Base-by-base conservation (phyloP, 2,113 vertebrate genomes). In the Alexandromys fortis region DNA sequence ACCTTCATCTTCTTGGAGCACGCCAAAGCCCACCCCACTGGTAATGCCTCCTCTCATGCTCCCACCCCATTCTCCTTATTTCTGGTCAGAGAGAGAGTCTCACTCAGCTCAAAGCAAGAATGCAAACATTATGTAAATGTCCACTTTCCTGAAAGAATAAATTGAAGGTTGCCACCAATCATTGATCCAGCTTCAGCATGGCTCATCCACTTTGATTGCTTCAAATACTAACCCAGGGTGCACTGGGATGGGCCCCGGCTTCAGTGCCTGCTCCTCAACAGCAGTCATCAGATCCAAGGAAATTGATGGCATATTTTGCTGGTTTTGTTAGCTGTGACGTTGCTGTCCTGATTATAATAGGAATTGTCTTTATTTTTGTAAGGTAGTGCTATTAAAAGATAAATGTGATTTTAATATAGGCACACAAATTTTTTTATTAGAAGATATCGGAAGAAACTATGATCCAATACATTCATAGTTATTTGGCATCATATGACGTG, bases 281-380 rank as follows among this genome's bases (percentile, higher is more conserved):
- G 28, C 61, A 67, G 42, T 67, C 67, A 47, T 35, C 47, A 67
- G 28, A 47, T 42, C 4, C 28, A 47, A 45, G 61, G 42, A 67
- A 63, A 86, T 22, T 16, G 67, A 86, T 73, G 52, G 75, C 24
- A n/a, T 65, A 61, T 52, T 86, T 86, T 63, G 70, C 92, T 92
- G 77, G 89, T 63, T 90, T 96, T 89, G 28, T 93, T 86, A 77
- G 35, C 17, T 49, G 26, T 87, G 28, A 49, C 90, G 2, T 38
- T 68, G 9, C 9, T 85, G 45, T 88, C 89, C 35, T n/a, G 35
- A 14, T 78, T 92, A 58, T 7, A 3, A 67, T 86, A 86, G 45
- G 79, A 86, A 86, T 77, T 73, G 47, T 22, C 26, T 22, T 52
- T 68, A 33, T 47, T 72, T 96, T 92, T 92, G 81, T 49, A 79